Conservation (phyloP, 2,888 invertebrate species). For the Catocala sponsa region DNA sequence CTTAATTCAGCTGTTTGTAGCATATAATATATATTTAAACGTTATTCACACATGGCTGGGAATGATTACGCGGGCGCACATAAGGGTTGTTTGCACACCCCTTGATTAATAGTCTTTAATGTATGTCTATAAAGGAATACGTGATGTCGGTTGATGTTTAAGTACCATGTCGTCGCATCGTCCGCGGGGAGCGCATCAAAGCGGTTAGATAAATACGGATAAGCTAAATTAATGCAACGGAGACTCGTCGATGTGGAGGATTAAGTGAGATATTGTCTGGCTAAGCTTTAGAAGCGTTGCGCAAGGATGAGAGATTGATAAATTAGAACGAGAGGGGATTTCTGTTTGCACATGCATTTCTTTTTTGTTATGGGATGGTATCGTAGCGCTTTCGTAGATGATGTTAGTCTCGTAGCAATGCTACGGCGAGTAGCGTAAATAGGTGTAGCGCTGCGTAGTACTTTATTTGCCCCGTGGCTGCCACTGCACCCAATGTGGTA, state of each 20-base stretch:
- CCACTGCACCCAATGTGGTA: no score
- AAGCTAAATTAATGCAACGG: conserved; percentile 48
- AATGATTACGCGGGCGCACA: conserved; percentile 32
- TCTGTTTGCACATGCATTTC: background rate
- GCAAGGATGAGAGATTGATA: background rate
- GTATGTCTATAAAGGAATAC: conserved; percentile 9
- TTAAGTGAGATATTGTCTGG: background rate
- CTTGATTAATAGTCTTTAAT: conserved; percentile 49
- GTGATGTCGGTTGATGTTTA: conserved; percentile 10
- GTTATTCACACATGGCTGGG: conserved; percentile 35
- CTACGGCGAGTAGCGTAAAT: background rate
- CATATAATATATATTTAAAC: conserved; percentile 38
- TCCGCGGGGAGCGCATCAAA: conserved; percentile 33
- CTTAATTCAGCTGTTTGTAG: conserved; percentile 25
- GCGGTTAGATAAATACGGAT: conserved; percentile 38
- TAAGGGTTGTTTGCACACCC: conserved; percentile 43
- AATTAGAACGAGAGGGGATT: background rate
- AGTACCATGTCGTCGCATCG: conserved; percentile 6
- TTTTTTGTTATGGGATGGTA: background rate
- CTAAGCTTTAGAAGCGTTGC: background rate
- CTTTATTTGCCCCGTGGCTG: no score
- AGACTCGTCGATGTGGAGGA: conserved; percentile 9
- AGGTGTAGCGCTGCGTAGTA: background rate
- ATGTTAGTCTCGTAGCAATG: background rate
- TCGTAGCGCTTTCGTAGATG: background rate